Conservation (phyloP, 2,113 vertebrate species). For the Chiloscyllium plagiosum region DNA sequence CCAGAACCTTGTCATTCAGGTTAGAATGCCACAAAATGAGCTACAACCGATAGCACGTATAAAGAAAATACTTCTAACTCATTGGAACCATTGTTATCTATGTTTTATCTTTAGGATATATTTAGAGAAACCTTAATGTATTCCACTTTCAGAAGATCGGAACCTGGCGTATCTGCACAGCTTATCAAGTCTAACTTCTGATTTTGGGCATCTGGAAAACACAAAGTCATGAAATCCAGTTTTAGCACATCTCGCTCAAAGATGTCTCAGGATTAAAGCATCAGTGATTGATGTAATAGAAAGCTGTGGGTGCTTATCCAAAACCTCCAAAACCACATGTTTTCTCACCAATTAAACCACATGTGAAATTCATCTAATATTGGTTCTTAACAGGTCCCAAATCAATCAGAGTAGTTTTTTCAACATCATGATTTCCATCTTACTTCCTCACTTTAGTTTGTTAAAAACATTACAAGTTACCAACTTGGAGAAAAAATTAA, state of each 20-base stretch:
- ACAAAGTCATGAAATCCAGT: background rate
- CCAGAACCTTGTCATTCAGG: background rate
- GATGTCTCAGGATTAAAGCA: background rate
- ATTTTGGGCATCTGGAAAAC: conserved; percentile 59
- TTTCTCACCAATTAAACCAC: background rate
- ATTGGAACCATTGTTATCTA: background rate
- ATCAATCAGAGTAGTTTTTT: background rate
- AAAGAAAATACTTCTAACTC: background rate
- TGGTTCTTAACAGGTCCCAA: background rate
- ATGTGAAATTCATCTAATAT: background rate
- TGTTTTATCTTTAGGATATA: background rate
- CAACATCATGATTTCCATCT: background rate
- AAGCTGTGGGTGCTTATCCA: too few species aligned
- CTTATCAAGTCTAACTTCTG: conserved; percentile 75
- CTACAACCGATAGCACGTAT: background rate
- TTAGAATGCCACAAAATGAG: background rate
- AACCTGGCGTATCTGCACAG: conserved; percentile 71
- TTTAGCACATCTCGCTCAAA: background rate
- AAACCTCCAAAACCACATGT: background rate
- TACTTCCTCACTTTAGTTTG: background rate
- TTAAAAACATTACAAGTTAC: background rate
- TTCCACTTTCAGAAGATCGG: conserved; percentile 84
- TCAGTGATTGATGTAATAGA: background rate
- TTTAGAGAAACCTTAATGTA: conserved; percentile 70
- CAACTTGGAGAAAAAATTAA: background rate